A percentile compares a stretch with the other conserved stretches of the same genome.
Evolutionary conservation across 2,888 invertebrate species (phyloP).

Genomic region (Cantharis nigra): DNA sequence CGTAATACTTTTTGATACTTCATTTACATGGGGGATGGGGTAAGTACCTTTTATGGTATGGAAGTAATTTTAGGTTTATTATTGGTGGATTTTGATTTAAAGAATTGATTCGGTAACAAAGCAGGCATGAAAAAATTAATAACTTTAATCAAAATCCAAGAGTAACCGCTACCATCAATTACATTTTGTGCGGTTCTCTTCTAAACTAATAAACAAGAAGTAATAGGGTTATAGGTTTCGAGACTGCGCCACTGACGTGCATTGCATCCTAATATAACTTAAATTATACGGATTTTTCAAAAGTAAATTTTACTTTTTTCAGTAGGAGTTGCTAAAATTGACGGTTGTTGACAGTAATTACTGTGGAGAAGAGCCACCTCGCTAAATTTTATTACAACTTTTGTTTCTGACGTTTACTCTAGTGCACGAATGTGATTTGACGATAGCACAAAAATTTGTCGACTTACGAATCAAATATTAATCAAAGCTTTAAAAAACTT

Average conservation of each 20-base stretch:
- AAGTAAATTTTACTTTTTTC: background rate
- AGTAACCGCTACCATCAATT: conserved; percentile 13
- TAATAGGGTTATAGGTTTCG: conserved; percentile 31
- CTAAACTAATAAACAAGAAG: conserved; percentile 34
- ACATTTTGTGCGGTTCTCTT: conserved; percentile 32
- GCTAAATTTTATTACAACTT: background rate
- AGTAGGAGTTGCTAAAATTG: background rate
- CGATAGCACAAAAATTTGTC: background rate
- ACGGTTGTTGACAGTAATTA: background rate
- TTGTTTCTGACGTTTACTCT: background rate
- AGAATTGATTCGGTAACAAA: background rate
- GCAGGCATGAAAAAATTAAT: background rate
- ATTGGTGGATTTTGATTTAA: background rate
- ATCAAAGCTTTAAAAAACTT: background rate
- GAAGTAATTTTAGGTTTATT: background rate
- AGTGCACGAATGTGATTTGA: background rate
- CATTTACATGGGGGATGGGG: no score
- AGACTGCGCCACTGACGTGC: conserved; percentile 29
- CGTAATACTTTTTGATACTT: no score
- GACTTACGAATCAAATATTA: background rate
- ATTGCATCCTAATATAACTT: conserved; percentile 17
- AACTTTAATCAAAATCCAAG: background rate
- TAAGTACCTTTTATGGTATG: no score
- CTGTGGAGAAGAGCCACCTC: background rate
- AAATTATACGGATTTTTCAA: background rate